A percentile compares a stretch with the other conserved stretches of the same genome.
These are phyloP conservation scores for Metallyticus violacea DNA, from an alignment of 2,888 invertebrate species.

Conservation along the genomic window DNA sequence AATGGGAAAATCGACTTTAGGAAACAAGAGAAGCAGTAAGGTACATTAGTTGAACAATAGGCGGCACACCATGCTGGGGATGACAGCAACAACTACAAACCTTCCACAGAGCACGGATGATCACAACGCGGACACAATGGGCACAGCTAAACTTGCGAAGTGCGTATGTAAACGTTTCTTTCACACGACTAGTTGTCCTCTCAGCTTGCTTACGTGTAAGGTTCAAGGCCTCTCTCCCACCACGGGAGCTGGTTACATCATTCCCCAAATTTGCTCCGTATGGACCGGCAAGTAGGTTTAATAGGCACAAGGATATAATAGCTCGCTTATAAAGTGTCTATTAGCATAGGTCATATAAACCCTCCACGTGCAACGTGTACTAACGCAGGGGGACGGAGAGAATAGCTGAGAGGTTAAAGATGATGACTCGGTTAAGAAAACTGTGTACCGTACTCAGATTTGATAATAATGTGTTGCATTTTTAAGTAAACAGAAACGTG, in stretches of 20 bases:
- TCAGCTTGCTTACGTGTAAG: background rate
- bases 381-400: no score
- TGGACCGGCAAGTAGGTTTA: background rate
- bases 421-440: background rate
- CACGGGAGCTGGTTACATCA: no score
- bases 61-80: background rate
- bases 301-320: background rate
- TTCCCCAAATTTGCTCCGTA: background rate
- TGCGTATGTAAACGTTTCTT: background rate
- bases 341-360: background rate
- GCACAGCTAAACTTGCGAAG: background rate
- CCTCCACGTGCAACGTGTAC: background rate
- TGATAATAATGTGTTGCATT: no score
- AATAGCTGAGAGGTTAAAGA: no score
- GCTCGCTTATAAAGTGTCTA: background rate
- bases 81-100: background rate
- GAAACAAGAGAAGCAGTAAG: background rate
- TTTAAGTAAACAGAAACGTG: no score
- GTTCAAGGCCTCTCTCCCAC: background rate
- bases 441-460: no score
- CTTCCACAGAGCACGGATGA: background rate
- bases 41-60: background rate
- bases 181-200: background rate
- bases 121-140: background rate
- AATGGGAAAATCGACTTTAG: background rate